Conservation (phyloP, 2,113 vertebrate genomes). For the Centropus bengalensis region DNA sequence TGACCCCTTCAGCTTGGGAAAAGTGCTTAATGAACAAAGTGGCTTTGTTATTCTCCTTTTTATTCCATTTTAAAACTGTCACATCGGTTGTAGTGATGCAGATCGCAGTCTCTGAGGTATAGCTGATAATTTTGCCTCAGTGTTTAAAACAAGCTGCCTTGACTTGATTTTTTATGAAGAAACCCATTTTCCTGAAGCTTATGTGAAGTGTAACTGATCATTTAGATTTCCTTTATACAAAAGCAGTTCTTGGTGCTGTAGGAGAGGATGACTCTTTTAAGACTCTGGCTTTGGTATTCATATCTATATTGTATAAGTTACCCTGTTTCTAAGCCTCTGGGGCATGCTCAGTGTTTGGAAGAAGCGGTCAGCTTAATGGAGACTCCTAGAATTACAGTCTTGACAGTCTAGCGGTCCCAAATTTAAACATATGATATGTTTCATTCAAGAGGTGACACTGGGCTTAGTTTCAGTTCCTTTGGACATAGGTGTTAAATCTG, state of each 20-base stretch:
- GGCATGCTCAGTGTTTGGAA: background rate
- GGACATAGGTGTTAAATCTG: background rate
- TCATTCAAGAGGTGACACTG: background rate
- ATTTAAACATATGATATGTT: background rate
- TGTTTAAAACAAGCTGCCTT: background rate
- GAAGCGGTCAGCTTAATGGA: background rate
- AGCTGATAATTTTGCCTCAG: background rate
- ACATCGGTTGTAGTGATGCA: background rate
- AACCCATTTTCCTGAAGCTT: background rate
- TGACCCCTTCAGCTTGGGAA: background rate
- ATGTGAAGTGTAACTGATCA: background rate
- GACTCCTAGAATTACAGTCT: background rate
- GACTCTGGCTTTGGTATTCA: background rate
- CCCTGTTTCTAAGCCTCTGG: background rate
- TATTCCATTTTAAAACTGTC: slow-evolving; percentile 3
- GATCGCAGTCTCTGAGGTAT: background rate
- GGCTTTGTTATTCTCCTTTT: background rate
- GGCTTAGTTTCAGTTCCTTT: background rate
- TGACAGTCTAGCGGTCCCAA: background rate
- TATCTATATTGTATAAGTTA: background rate
- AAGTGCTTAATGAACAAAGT: slow-evolving; percentile 12
- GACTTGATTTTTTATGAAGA: background rate
- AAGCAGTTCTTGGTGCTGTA: background rate
- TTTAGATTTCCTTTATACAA: background rate
- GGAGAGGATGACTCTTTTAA: background rate